These are phyloP conservation scores for Triops cancriformis DNA, from an alignment of 1,140 invertebrate genomes.

Conservation along the genomic window DNA sequence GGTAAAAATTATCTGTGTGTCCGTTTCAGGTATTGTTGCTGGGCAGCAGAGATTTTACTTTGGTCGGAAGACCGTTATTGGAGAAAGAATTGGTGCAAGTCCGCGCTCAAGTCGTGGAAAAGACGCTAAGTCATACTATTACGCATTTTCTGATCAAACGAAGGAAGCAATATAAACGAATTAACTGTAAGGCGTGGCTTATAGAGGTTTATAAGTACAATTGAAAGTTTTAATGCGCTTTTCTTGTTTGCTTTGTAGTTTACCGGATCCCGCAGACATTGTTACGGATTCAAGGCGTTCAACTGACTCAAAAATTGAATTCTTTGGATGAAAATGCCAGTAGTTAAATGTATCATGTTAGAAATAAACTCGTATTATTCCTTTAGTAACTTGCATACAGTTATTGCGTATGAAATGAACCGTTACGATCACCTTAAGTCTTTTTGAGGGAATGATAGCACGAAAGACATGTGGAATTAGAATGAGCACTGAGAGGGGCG, in stretches of 20 bases:
- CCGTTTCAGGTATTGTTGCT: conserved; percentile 56
- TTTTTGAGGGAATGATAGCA: no score
- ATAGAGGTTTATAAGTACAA: background rate
- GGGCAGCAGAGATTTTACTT: conserved; percentile 73
- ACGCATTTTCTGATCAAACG: conserved; percentile 62
- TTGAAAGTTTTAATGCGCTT: conserved; percentile 9
- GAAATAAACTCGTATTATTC: background rate
- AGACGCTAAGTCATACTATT: conserved; percentile 74
- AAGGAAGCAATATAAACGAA: conserved; percentile 66
- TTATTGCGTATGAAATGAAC: no score
- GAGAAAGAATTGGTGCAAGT: conserved; percentile 63
- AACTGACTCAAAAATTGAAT: conserved; percentile 35
- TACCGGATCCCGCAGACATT: conserved; percentile 58
- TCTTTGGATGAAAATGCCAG: background rate
- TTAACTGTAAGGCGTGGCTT: conserved; percentile 51
- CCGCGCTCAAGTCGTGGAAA: conserved; percentile 79
- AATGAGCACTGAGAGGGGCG: no score
- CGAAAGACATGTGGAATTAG: no score
- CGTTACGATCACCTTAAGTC: no score
- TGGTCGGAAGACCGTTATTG: conserved; percentile 72
- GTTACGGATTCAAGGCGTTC: conserved; percentile 62
- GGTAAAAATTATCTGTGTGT: background rate
- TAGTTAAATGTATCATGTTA: background rate
- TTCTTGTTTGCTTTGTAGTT: conserved; percentile 43
- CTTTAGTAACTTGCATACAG: background rate